Conservation (phyloP, 2,888 invertebrate species). For the Coelopa pilipes region DNA sequence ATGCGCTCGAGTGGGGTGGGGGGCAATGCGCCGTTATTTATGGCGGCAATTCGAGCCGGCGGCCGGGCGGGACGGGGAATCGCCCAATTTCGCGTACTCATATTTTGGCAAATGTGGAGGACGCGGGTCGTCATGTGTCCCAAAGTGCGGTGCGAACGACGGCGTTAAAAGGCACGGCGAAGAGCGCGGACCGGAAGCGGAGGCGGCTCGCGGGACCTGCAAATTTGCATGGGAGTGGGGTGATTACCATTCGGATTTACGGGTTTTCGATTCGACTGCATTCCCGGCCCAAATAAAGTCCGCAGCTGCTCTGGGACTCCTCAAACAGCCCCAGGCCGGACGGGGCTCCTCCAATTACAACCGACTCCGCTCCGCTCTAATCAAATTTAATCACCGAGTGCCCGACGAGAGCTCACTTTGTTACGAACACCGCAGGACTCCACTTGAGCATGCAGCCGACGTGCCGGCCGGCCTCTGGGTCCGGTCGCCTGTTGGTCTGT, state of each 20-base stretch:
- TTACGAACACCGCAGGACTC: slow-evolving; percentile 11
- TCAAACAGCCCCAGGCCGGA: neutral
- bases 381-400: slow-evolving; percentile 27
- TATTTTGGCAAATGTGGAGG: slow-evolving; percentile 24
- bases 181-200: neutral
- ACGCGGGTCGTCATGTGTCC: slow-evolving; percentile 5
- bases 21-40: neutral
- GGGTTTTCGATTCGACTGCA: neutral
- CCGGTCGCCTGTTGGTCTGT: neutral
- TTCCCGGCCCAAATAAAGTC: neutral
- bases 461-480: slow-evolving; percentile 7
- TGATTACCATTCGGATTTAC: neutral
- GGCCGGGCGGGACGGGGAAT: neutral
- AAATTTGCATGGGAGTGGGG: neutral
- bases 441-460: slow-evolving; percentile 21
- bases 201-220: neutral
- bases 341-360: slow-evolving; percentile 32
- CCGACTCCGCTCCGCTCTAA: slow-evolving; percentile 28
- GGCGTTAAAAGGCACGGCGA: neutral
- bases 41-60: slow-evolving; percentile 27
- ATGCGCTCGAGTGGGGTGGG: too few relatives aligned
- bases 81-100: slow-evolving; percentile 15
- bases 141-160: neutral
- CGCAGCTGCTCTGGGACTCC: neutral
- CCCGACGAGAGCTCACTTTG: slow-evolving; percentile 18